These are phyloP conservation scores for Charanyca ferruginea DNA, from an alignment of 2,888 invertebrate species.

Conservation along the genomic window DNA sequence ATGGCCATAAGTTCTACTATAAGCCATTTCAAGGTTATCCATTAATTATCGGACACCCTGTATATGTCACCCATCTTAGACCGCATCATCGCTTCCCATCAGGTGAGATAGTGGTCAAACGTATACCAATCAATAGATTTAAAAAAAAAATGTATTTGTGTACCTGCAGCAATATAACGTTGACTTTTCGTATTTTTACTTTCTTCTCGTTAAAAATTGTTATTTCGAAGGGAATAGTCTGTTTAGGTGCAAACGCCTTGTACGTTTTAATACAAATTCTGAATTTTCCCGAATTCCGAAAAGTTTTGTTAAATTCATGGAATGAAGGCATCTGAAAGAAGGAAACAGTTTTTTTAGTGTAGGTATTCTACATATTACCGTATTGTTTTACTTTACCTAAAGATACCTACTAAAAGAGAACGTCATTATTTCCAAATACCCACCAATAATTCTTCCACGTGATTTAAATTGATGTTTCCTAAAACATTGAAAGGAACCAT, in stretches of 20 bases:
- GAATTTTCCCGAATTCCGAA: constrained; percentile 73
- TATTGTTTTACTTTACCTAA: not conserved
- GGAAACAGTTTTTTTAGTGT: not conserved
- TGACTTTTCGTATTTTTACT: constrained; percentile 77
- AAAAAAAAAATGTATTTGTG: not conserved
- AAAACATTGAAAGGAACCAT: constrained; percentile 74
- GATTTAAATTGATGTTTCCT: constrained; percentile 79
- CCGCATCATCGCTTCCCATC: no score
- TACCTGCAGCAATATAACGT: constrained; percentile 79
- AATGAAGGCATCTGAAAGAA: constrained; percentile 75
- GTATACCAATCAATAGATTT: no score
- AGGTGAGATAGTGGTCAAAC: no score
- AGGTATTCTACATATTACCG: not conserved
- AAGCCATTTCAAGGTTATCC: no score
- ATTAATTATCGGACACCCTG: no score
- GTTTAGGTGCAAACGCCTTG: constrained; percentile 78
- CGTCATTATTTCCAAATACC: constrained; percentile 30
- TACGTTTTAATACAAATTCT: constrained; percentile 78
- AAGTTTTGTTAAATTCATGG: constrained; percentile 75
- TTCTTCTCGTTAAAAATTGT: constrained; percentile 78
- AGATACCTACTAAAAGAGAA: not conserved
- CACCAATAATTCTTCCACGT: constrained; percentile 77
- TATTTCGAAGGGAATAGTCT: constrained; percentile 79
- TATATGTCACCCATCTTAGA: no score
- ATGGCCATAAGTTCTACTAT: no score